A percentile compares a stretch with the other conserved stretches of the same genome.
Conservation (phyloP, 2,888 invertebrate species). For the Exocentrus adspersus region DNA sequence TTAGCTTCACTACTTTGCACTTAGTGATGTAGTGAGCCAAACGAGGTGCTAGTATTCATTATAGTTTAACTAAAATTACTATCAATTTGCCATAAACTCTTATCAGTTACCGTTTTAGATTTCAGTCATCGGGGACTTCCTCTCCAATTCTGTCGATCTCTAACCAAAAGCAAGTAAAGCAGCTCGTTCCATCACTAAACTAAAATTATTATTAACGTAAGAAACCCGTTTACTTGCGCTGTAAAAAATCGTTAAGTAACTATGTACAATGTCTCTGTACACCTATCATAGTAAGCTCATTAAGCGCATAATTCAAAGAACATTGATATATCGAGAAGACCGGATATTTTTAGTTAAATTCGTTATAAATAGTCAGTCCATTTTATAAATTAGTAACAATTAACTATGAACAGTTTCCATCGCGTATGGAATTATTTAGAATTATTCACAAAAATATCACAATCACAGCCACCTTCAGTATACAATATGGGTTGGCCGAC, state of each 20-base stretch:
- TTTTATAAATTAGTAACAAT: constrained; percentile 51
- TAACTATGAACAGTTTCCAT: constrained; percentile 36
- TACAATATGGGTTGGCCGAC: constrained; percentile 38
- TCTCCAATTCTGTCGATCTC: not conserved
- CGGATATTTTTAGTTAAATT: constrained; percentile 52
- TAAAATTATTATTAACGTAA: constrained; percentile 26
- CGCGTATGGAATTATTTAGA: constrained; percentile 48
- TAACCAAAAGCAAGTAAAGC: not conserved
- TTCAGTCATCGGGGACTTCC: too few species aligned
- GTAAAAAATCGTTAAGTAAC: constrained; percentile 30
- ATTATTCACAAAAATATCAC: constrained; percentile 60
- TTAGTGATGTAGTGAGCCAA: too few species aligned
- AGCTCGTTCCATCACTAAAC: constrained; percentile 7
- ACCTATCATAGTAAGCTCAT: constrained; percentile 59
- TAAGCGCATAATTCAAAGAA: constrained; percentile 55
- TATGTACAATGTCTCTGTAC: constrained; percentile 49
- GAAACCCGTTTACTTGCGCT: constrained; percentile 31
- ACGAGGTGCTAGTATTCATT: too few species aligned
- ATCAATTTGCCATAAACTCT: too few species aligned
- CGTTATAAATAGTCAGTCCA: constrained; percentile 55
- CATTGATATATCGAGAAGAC: constrained; percentile 58
- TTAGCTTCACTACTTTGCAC: too few species aligned
- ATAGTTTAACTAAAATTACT: too few species aligned
- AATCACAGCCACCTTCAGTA: constrained; percentile 53
- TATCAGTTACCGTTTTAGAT: too few species aligned